Conservation (phyloP, 2,113 vertebrate species). For the Mesitornis unicolor region DNA sequence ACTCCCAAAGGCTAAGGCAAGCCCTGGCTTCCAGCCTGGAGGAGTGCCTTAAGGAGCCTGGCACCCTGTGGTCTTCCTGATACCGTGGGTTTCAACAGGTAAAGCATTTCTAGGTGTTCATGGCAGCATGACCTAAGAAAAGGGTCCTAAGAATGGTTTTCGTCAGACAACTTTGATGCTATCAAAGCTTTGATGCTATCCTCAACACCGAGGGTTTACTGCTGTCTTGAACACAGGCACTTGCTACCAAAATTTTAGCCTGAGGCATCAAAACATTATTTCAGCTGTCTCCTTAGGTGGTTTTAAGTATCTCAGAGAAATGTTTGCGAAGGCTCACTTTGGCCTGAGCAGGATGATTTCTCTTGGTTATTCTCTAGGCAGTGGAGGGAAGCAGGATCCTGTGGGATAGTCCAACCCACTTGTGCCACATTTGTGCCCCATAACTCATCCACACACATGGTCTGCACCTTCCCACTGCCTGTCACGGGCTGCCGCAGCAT, state of each 20-base stretch:
- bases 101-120: neutral
- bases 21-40: neutral
- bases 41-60: neutral
- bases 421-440: rapidly evolving
- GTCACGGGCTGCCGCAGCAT: neutral
- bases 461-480: neutral
- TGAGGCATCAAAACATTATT: neutral
- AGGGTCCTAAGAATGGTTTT: neutral
- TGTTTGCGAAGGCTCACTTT: neutral
- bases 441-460: rapidly evolving
- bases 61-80: neutral
- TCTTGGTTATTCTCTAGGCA: neutral
- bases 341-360: neutral
- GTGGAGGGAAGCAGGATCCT: neutral
- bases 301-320: neutral
- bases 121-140: neutral
- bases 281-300: neutral
- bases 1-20: neutral
- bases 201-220: neutral
- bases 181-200: too few species aligned
- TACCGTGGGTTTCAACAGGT: neutral
- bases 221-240: neutral
- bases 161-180: neutral
- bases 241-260: neutral
- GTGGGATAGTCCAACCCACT: neutral